Conservation (phyloP, 2,113 vertebrate genomes). For the Abramis brama region DNA sequence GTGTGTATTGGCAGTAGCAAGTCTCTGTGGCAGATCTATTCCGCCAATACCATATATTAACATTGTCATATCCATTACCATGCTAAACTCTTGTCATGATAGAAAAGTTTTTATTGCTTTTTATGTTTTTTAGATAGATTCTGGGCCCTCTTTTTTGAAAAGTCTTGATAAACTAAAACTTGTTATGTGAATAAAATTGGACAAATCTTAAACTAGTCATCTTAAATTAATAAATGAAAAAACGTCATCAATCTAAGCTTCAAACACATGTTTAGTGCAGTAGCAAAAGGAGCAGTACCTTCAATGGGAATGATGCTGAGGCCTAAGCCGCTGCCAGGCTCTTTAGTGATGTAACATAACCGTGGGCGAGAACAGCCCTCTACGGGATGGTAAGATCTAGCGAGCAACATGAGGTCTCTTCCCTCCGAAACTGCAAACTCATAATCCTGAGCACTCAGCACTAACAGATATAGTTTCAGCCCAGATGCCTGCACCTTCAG, state of each 20-base stretch:
- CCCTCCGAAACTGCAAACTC: conserved; percentile 65
- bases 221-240: neutral
- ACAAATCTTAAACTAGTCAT: neutral
- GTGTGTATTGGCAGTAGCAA: no score
- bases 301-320: conserved; percentile 71
- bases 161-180: neutral
- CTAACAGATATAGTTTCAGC: conserved; percentile 79
- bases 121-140: neutral
- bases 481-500: conserved; percentile 84
- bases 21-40: no score
- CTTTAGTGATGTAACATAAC: conserved; percentile 80
- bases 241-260: neutral
- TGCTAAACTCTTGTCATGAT: no score
- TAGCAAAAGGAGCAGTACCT: conserved; percentile 59
- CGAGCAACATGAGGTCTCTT: conserved; percentile 62
- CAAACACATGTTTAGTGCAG: neutral
- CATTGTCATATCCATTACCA: no score
- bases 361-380: conserved; percentile 72
- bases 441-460: conserved; percentile 74
- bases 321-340: conserved; percentile 77
- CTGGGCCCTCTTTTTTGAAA: neutral
- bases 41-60: no score
- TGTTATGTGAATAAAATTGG: neutral
- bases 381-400: conserved; percentile 58
- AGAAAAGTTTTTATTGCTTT: neutral